Conservation (phyloP, 1,140 invertebrate genomes). For the Theocolax elegans region DNA sequence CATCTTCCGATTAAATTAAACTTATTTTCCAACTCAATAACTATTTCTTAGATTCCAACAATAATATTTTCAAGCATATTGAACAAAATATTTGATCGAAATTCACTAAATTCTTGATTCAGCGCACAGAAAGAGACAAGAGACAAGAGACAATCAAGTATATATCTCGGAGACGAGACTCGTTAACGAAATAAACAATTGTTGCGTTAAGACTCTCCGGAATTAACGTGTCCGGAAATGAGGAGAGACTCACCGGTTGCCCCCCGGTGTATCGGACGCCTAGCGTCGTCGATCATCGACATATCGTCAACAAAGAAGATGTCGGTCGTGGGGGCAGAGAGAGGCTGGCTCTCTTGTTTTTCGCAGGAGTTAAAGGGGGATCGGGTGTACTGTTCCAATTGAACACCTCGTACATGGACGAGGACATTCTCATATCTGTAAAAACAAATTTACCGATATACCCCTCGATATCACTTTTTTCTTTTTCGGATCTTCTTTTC, state of each 20-base stretch:
- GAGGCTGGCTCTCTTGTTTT: slow-evolving; percentile 67
- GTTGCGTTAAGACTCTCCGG: too few species aligned
- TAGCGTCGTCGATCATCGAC: slow-evolving; percentile 63
- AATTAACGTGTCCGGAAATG: background rate
- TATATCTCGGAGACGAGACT: background rate
- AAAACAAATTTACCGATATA: slow-evolving; percentile 57
- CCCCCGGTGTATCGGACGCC: slow-evolving; percentile 62
- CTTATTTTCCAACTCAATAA: too few species aligned
- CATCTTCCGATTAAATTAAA: too few species aligned
- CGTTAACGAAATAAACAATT: too few species aligned
- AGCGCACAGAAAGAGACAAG: slow-evolving; percentile 35
- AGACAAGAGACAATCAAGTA: slow-evolving; percentile 17
- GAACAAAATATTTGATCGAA: too few species aligned
- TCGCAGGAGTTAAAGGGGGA: slow-evolving; percentile 64
- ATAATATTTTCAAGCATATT: too few species aligned
- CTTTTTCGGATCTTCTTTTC: background rate
- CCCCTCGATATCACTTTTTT: background rate
- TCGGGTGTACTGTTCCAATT: slow-evolving; percentile 73
- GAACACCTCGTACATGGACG: slow-evolving; percentile 82
- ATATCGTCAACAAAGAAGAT: slow-evolving; percentile 68
- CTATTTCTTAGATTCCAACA: too few species aligned
- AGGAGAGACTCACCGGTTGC: slow-evolving; percentile 63
- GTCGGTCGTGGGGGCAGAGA: slow-evolving; percentile 66
- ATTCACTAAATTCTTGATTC: too few species aligned
- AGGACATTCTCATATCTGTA: slow-evolving; percentile 77